A percentile compares a stretch with the other conserved stretches of the same genome.
Evolutionary conservation across 2,797 vertebrate species (phyloP).

Genomic region (Oreortyx pictus): DNA sequence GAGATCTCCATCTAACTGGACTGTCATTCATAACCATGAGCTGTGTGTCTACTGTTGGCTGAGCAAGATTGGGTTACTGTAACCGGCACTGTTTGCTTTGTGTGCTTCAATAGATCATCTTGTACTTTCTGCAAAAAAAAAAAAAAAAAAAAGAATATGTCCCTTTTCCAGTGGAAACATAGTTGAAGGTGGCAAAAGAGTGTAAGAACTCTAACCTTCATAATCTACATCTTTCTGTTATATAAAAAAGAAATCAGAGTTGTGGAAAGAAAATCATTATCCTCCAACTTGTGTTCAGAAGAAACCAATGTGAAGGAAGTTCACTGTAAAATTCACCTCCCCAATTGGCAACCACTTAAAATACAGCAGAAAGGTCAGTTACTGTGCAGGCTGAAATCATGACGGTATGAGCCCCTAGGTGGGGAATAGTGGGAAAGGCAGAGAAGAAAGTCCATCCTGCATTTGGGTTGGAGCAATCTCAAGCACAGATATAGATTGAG

Average conservation of each 20-base stretch:
- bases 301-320: neutral
- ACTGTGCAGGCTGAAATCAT: neutral
- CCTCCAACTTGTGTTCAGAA: neutral
- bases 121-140: neutral
- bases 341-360: neutral
- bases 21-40: neutral
- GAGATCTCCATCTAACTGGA: neutral
- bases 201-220: neutral
- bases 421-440: neutral
- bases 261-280: neutral
- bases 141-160: neutral
- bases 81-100: neutral
- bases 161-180: neutral
- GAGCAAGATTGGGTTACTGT: neutral
- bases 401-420: neutral
- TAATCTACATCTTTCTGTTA: neutral
- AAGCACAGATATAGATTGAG: no score
- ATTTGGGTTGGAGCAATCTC: no score
- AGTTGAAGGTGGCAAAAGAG: neutral
- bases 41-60: accelerated
- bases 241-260: neutral
- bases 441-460: neutral
- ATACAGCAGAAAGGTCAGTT: neutral
- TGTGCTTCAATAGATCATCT: neutral
- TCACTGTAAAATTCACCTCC: neutral